These are phyloP conservation scores for Acrossocheilus fasciatus DNA, from an alignment of 2,797 vertebrate genomes.

Conservation along the genomic window DNA sequence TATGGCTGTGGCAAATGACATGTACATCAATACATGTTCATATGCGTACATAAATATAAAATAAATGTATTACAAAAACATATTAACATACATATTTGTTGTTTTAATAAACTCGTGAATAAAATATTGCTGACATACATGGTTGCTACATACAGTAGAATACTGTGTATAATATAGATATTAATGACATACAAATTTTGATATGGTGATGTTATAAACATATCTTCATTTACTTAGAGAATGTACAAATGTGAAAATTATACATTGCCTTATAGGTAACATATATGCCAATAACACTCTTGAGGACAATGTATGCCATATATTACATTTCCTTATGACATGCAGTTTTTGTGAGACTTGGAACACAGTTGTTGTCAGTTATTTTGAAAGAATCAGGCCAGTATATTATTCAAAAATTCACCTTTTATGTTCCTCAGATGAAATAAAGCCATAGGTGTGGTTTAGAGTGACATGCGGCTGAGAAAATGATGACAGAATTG, in stretches of 20 bases:
- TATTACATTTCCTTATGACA: neutral
- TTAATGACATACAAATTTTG: no score
- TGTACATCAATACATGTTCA: no score
- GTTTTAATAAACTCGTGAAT: no score
- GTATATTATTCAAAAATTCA: neutral
- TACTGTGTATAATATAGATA: no score
- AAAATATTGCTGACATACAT: no score
- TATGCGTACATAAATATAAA: no score
- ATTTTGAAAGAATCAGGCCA: slow-evolving; percentile 34
- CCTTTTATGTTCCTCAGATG: neutral
- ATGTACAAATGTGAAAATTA: neutral
- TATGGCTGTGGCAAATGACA: no score
- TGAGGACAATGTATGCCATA: neutral
- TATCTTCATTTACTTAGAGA: no score
- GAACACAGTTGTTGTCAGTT: neutral
- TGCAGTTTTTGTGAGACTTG: neutral
- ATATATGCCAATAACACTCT: neutral
- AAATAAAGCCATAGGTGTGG: neutral
- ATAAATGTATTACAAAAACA: no score
- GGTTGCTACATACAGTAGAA: no score
- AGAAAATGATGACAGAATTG: neutral
- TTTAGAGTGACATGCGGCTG: neutral
- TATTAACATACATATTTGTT: no score
- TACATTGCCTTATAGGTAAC: neutral
- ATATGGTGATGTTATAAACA: no score